Evolutionary conservation across 53 echinoderm and acorn worm species (phyloP), one percentile per base, ranked within the genome.

Genomic region (Luidia sarsii): DNA sequence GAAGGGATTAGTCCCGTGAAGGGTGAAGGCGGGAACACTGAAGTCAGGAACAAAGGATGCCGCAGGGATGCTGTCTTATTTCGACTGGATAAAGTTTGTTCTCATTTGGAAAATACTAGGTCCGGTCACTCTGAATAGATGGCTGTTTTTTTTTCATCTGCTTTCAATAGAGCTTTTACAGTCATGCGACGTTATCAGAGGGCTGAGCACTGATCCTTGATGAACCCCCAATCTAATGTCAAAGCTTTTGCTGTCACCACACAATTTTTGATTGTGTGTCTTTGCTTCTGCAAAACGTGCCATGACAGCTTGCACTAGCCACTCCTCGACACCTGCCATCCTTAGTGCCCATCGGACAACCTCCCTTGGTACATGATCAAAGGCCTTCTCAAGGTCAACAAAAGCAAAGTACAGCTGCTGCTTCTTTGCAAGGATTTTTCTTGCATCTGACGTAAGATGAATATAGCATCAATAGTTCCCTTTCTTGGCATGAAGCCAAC

Each of bases 151-250:
- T n/a, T n/a, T n/a, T n/a, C n/a, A n/a, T n/a, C n/a, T n/a, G n/a
- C n/a, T n/a, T n/a, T n/a, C n/a, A n/a, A n/a, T n/a, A n/a, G n/a
- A n/a, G n/a, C n/a, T n/a, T n/a, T n/a, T n/a, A n/a, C n/a, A n/a
- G n/a, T n/a, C n/a, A n/a, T n/a, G n/a, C n/a, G n/a, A n/a, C n/a
- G n/a, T n/a, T n/a, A n/a, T n/a, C 11, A 81, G 59, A 48, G 79
- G 86, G 29, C 70, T 64, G 30, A 88, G 68, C 18, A 88, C 69
- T 21, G 83, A 88, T 8, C 88, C 66, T 75, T 74, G 81, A 41
- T 75, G 77, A 24, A 75, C 77, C 9, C 77, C 46, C 2, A 75
- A 39, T 13, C 60, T 60, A 39, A 75, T 43, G 29, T n/a, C 38
- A 31, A 60, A 75, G 23, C 22, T 20, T 2, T 31, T 7, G 31